A percentile compares a stretch with the other conserved stretches of the same genome.
Conservation (phyloP, 2,797 vertebrate species). For the Stomatorhinus walkeri region DNA sequence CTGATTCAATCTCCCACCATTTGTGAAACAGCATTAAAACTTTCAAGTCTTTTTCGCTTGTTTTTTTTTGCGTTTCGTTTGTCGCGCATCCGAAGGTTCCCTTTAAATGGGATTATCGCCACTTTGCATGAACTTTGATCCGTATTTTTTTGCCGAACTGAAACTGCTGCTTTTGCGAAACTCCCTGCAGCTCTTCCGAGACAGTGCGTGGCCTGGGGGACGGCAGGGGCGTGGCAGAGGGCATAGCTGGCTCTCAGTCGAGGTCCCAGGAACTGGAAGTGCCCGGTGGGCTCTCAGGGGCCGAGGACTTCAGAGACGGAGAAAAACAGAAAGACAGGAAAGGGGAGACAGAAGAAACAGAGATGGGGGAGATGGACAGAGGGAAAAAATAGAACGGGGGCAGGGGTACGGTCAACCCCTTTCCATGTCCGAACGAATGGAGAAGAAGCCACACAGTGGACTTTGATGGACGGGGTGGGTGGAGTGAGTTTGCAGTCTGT, state of each 20-base stretch:
- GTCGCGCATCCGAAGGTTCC: conserved; percentile 47
- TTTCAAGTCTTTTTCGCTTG: conserved; percentile 3
- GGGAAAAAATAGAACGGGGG: conserved; percentile 22
- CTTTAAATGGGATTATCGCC: conserved; percentile 44
- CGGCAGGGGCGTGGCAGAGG: conserved; percentile 31
- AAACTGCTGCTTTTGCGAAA: conserved; percentile 41
- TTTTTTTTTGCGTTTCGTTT: not conserved
- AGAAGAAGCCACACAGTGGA: conserved; percentile 49
- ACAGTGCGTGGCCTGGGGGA: conserved; percentile 33
- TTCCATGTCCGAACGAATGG: conserved; percentile 58
- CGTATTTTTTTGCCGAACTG: conserved; percentile 24
- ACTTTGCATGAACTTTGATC: conserved; percentile 32
- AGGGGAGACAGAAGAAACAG: conserved; percentile 61
- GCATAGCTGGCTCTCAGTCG: conserved; percentile 62
- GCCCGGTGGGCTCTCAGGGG: conserved; percentile 66
- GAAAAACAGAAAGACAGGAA: conserved; percentile 66
- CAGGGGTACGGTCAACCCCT: conserved; percentile 42
- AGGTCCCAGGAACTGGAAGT: conserved; percentile 67
- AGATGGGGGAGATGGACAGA: conserved; percentile 59
- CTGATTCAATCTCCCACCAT: conserved; percentile 23
- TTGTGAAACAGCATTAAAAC: not conserved
- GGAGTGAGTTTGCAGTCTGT: conserved; percentile 37
- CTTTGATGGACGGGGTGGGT: conserved; percentile 48
- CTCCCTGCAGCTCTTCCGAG: conserved; percentile 47
- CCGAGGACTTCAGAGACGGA: conserved; percentile 66